phyloP scores from a whole-genome alignment of 2,888 invertebrate genomes.

The Zootermopsis nevadensis region DNA sequence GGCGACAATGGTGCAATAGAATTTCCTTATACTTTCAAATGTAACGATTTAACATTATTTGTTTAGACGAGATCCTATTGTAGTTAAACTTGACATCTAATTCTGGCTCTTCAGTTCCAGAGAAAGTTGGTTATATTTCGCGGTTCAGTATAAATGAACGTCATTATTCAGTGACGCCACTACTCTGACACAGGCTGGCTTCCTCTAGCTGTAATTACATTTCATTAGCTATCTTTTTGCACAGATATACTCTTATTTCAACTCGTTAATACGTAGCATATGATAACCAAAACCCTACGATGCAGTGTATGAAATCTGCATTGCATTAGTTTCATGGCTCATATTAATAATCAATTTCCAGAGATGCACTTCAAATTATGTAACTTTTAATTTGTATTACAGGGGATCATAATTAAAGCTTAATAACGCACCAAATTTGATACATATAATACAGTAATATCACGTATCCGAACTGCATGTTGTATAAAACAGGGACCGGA shows the following conservation, averaged over 20 bases:
- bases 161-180: constrained; percentile 9
- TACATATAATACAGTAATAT: constrained; percentile 34
- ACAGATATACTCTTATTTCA: constrained; percentile 19
- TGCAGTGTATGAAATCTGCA: not conserved
- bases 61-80: not conserved
- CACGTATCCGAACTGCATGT: constrained; percentile 29
- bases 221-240: constrained; percentile 10
- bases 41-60: not conserved
- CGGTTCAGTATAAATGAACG: not conserved
- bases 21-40: not conserved
- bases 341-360: constrained; percentile 18
- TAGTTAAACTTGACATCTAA: too few relatives aligned
- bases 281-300: not conserved
- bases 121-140: constrained; percentile 13
- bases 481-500: constrained; percentile 10
- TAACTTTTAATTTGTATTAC: constrained; percentile 29
- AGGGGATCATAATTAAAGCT: constrained; percentile 36
- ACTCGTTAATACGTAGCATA: not conserved
- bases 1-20: too few relatives aligned
- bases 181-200: not conserved
- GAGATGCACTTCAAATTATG: constrained; percentile 28
- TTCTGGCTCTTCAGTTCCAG: not conserved
- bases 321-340: constrained; percentile 23
- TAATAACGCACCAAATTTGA: constrained; percentile 39
- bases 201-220: not conserved